Evolutionary conservation across 2,797 vertebrate genomes (phyloP).

Genomic region (Erpetoichthys calabaricus): DNA sequence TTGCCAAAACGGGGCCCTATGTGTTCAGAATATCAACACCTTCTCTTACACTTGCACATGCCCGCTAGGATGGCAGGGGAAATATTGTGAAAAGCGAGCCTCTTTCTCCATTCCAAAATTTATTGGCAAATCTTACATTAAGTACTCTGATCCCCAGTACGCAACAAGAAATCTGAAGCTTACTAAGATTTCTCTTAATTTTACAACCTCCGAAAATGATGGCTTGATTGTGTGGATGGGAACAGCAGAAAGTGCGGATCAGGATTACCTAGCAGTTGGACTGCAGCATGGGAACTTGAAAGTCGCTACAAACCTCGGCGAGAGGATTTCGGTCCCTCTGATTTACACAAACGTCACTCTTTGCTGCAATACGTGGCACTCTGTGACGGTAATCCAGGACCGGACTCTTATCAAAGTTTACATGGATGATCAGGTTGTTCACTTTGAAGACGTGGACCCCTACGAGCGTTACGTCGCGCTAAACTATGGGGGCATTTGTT

Average conservation of each 20-base stretch:
- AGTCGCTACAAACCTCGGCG: conserved; percentile 66
- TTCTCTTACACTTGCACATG: conserved; percentile 58
- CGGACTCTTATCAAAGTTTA: conserved; percentile 54
- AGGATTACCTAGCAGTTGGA: conserved; percentile 70
- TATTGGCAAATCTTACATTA: conserved; percentile 61
- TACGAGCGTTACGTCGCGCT: conserved; percentile 60
- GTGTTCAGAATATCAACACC: conserved; percentile 27
- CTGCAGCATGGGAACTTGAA: conserved; percentile 51
- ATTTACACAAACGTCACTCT: conserved; percentile 27
- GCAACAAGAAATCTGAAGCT: conserved; percentile 45
- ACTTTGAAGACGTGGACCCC: conserved; percentile 59
- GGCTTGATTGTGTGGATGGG: conserved; percentile 69
- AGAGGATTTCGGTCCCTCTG: conserved; percentile 45
- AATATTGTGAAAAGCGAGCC: conserved; percentile 43
- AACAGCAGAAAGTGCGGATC: conserved; percentile 53
- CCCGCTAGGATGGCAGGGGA: conserved; percentile 56
- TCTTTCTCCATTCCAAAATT: conserved; percentile 46
- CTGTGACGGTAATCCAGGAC: conserved; percentile 47
- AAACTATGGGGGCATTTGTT: conserved; percentile 58
- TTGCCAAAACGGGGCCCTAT: conserved; percentile 51
- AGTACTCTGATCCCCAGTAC: conserved; percentile 53
- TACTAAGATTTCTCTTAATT: conserved; percentile 57
- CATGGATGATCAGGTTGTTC: conserved; percentile 41
- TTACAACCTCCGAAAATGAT: conserved; percentile 39
- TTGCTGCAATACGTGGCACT: conserved; percentile 55